Evolutionary conservation across 2,888 invertebrate species (phyloP).

Genomic region (Deilephila elpenor): DNA sequence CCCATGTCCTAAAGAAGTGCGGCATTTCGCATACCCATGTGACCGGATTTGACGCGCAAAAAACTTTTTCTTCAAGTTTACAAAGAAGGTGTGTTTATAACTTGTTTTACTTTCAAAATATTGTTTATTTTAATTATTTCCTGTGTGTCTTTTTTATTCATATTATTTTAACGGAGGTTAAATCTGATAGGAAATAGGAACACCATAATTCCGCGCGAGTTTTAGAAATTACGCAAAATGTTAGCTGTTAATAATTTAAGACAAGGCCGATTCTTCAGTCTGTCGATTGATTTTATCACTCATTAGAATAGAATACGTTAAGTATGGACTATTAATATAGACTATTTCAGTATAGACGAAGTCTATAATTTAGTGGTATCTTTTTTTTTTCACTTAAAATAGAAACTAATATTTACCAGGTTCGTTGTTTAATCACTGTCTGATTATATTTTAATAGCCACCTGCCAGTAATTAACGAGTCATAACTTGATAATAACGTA

Average conservation of each 20-base stretch:
- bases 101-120: not conserved
- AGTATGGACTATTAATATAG: too few relatives aligned
- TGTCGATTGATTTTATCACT: too few relatives aligned
- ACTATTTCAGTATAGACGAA: too few relatives aligned
- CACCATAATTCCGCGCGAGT: too few relatives aligned
- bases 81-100: not conserved
- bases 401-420: not conserved
- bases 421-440: not conserved
- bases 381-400: not conserved
- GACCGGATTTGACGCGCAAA: conserved; percentile 7
- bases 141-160: not conserved
- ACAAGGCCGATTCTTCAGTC: too few relatives aligned
- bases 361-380: too few relatives aligned
- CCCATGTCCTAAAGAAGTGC: conserved; percentile 11
- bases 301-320: too few relatives aligned
- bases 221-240: too few relatives aligned
- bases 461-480: conserved; percentile 4
- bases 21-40: conserved; percentile 12
- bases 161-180: too few relatives aligned
- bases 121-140: not conserved
- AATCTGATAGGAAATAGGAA: too few relatives aligned
- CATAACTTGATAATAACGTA: not conserved
- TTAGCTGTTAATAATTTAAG: too few relatives aligned
- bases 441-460: conserved; percentile 6
- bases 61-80: conserved; percentile 2